These are phyloP conservation scores for Lasioglossum morio DNA, from an alignment of 2,888 invertebrate species.

Conservation along the genomic window DNA sequence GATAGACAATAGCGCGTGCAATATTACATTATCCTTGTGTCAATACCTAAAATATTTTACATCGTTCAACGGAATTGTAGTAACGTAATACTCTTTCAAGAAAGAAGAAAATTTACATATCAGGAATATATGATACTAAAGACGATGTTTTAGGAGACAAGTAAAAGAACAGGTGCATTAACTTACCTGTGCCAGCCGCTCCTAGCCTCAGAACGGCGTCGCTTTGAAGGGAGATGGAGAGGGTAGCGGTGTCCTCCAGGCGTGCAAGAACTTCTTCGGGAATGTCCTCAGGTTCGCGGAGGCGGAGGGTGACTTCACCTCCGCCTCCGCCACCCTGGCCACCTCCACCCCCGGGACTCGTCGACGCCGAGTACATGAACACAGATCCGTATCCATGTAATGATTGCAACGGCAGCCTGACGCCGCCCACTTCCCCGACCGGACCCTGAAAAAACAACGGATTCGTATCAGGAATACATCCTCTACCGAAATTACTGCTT, in stretches of 20 bases:
- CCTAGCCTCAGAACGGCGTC: slow-evolving; percentile 83
- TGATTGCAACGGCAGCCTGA: slow-evolving; percentile 83
- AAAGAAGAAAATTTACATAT: not conserved
- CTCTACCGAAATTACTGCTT: not conserved
- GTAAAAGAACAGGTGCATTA: slow-evolving; percentile 10
- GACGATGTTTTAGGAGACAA: not conserved
- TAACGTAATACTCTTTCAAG: no score
- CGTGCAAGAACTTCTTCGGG: slow-evolving; percentile 84
- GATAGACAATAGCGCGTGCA: not conserved
- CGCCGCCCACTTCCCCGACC: slow-evolving; percentile 84
- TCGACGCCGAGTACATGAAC: slow-evolving; percentile 84
- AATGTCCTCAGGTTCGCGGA: slow-evolving; percentile 84
- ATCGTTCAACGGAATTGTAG: no score
- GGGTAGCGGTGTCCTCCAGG: slow-evolving; percentile 83
- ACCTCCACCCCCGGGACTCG: slow-evolving; percentile 82
- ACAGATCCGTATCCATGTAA: slow-evolving; percentile 84
- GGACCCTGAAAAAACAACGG: slow-evolving; percentile 79
- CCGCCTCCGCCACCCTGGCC: slow-evolving; percentile 80
- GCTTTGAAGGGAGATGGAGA: slow-evolving; percentile 83
- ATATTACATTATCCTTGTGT: not conserved
- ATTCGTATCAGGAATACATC: slow-evolving; percentile 27
- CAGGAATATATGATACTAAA: not conserved
- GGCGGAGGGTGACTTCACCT: slow-evolving; percentile 83
- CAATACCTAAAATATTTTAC: not conserved
- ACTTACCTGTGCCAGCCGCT: slow-evolving; percentile 82